Base-by-base conservation (phyloP, 2,113 vertebrate species). In the Centropus unirufus region DNA sequence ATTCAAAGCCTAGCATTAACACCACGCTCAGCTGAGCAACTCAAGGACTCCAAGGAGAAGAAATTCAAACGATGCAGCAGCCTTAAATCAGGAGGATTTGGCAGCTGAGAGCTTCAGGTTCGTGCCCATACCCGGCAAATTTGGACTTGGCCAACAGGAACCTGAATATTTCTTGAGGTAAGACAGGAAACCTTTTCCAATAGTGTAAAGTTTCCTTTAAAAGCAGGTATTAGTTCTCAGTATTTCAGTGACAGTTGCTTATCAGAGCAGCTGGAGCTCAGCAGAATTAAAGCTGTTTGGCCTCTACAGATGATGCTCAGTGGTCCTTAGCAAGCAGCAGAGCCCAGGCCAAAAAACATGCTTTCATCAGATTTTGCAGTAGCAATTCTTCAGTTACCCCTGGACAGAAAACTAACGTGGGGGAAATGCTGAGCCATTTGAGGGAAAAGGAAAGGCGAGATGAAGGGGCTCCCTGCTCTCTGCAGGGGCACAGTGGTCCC, bases 1-100 rank as follows among this genome's bases (percentile, higher is more conserved):
- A 95, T 83, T 64, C 74, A 83, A 95, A 91, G 63, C 40, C 62
- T 57, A 64, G 78, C 68, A 85, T 70, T 91, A 94, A 80, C 75
- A 90, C 74, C 73, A 6, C 0, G 1, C 59, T 95, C 67, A 76
- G 52, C 39, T 87, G 62, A 96, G 36, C 51, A 88, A 27, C 75
- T 66, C 67, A 85, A 89, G 74, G 70, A 79, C 81, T 76, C 49
- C 0, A 0, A 76, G 54, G 51, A 87, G 75, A 69, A 87, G 62
- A 67, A 83, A 90, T 74, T 66, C 70, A 69, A 82, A 61, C 78
- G 4, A 1, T 39, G 46, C 36, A 69, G 54, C 30, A 83, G 51
- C 42, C 42, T 86, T 66, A 90, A 88, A 91, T 62, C 63, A 83
- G 82, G 51, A 78, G 51, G 75, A 69, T 76, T 85, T 73, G 47